phyloP scores from a whole-genome alignment of 2,113 vertebrate species.

The Anoplopoma fimbria region DNA sequence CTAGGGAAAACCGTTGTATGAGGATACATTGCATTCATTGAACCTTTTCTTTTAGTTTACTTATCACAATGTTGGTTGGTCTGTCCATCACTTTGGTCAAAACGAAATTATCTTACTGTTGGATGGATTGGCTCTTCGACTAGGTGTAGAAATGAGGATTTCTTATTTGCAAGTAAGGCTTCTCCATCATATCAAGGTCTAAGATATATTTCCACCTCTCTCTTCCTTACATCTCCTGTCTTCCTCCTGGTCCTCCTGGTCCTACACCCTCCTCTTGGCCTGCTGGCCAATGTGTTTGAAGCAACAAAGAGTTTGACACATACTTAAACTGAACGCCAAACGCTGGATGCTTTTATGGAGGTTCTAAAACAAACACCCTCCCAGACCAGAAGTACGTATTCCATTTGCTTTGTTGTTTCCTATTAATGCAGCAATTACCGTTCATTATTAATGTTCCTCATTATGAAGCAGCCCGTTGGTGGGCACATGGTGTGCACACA shows the following conservation, averaged over 20 bases:
- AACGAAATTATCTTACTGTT: background rate
- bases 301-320: constrained; percentile 71
- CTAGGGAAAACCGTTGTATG: too few species aligned
- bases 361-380: constrained; percentile 75
- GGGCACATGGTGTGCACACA: background rate
- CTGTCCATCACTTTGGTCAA: background rate
- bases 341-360: constrained; percentile 65
- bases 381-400: constrained; percentile 69
- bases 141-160: background rate
- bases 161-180: background rate
- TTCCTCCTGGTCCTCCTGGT: constrained; percentile 6
- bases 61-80: background rate
- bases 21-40: too few species aligned
- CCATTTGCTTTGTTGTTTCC: constrained; percentile 59
- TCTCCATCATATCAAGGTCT: background rate
- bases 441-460: constrained; percentile 34
- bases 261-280: constrained; percentile 2
- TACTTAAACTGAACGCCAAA: constrained; percentile 70
- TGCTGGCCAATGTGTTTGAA: constrained; percentile 51
- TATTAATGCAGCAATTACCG: constrained; percentile 55
- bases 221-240: background rate
- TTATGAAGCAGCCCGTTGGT: constrained; percentile 34
- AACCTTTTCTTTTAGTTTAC: background rate
- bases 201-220: background rate
- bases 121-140: background rate